Conservation (phyloP, 2,797 vertebrate species). For the Lates japonicus region DNA sequence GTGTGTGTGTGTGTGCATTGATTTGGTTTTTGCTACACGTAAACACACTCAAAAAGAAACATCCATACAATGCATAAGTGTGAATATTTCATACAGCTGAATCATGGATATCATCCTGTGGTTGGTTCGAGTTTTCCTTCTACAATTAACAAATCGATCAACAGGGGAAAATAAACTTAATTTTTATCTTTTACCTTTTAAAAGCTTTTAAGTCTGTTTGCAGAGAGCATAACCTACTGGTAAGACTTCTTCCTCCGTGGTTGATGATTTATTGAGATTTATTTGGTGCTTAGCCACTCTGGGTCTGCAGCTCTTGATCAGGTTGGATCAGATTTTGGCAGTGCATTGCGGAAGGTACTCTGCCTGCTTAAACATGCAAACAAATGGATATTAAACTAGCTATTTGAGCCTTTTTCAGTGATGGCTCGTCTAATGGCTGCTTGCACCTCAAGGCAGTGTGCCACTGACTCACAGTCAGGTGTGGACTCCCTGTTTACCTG, state of each 20-base stretch:
- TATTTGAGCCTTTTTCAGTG: conserved; percentile 12
- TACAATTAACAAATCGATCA: neutral
- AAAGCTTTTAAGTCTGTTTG: neutral
- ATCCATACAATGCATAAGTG: neutral
- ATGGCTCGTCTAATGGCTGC: conserved; percentile 8
- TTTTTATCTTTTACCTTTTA: neutral
- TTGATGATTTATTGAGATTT: conserved; percentile 17
- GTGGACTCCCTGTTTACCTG: neutral
- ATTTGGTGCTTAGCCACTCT: neutral
- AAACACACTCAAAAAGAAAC: conserved; percentile 9
- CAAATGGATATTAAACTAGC: conserved; percentile 26
- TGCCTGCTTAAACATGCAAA: conserved; percentile 18
- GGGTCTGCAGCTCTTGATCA: neutral
- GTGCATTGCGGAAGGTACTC: conserved; percentile 5
- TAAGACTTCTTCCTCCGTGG: neutral
- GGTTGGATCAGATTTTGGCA: conserved; percentile 18
- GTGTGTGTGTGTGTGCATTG: neutral
- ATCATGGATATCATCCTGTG: neutral
- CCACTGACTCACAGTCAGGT: neutral
- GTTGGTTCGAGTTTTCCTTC: neutral
- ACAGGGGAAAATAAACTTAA: fast-evolving
- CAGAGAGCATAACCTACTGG: neutral
- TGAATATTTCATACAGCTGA: conserved; percentile 20
- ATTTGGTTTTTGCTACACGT: conserved; percentile 2
- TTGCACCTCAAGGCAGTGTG: neutral